Evolutionary conservation across 2,888 invertebrate genomes (phyloP).

Genomic region (Tiliacea citrago): DNA sequence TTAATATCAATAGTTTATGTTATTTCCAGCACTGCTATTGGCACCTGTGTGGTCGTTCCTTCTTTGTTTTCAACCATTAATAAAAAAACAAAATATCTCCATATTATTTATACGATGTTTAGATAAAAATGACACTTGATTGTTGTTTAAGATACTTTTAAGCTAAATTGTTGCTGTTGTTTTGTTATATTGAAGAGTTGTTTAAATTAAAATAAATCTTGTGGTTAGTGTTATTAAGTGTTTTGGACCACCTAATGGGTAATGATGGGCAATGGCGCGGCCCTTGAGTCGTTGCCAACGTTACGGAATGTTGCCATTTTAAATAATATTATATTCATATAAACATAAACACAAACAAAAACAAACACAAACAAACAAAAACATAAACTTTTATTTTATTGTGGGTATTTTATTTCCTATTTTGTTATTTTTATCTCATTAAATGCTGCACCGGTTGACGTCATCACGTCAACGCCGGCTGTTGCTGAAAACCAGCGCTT

Average conservation of each 20-base stretch:
- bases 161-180: slow-evolving; percentile 36
- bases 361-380: too few relatives aligned
- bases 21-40: slow-evolving; percentile 41
- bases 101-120: slow-evolving; percentile 51
- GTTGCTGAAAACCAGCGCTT: too few relatives aligned
- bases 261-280: slow-evolving; percentile 1
- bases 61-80: slow-evolving; percentile 66
- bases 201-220: slow-evolving; percentile 50
- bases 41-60: slow-evolving; percentile 70
- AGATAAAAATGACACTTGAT: slow-evolving; percentile 47
- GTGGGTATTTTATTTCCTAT: too few relatives aligned
- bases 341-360: too few relatives aligned
- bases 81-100: slow-evolving; percentile 45
- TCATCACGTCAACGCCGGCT: too few relatives aligned
- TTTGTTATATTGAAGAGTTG: slow-evolving; percentile 41
- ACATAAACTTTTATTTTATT: too few relatives aligned
- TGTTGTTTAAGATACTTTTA: slow-evolving; percentile 49
- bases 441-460: too few relatives aligned
- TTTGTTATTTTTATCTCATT: too few relatives aligned
- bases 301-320: too few relatives aligned
- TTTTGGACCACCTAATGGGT: slow-evolving; percentile 41
- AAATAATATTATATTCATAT: too few relatives aligned
- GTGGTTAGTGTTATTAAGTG: slow-evolving; percentile 42
- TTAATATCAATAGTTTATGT: slow-evolving; percentile 80
- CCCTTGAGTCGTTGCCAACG: too few relatives aligned